These are phyloP conservation scores for Xyrauchen texanus DNA, from an alignment of 2,113 vertebrate species.

Conservation along the genomic window DNA sequence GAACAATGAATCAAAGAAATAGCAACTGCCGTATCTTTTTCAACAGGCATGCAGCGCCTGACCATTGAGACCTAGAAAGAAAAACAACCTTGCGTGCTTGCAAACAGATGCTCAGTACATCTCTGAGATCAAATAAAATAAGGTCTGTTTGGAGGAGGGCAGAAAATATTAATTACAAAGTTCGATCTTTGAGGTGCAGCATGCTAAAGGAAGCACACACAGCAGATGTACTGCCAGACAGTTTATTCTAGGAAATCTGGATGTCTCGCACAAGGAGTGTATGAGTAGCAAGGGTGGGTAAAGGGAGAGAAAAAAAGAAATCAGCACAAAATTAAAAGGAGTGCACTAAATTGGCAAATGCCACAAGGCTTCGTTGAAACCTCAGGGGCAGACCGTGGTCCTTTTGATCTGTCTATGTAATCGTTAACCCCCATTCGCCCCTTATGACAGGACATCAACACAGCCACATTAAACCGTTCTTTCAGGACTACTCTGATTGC, in stretches of 20 bases:
- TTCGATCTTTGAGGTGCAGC: slow-evolving; percentile 59
- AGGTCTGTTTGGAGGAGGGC: slow-evolving; percentile 37
- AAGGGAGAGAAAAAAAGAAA: slow-evolving; percentile 35
- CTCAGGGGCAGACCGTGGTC: slow-evolving; percentile 43
- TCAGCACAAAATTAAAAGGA: slow-evolving; percentile 49
- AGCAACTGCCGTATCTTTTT: slow-evolving; percentile 24
- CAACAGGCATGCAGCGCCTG: slow-evolving; percentile 22
- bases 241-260: slow-evolving; percentile 70
- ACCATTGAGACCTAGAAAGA: slow-evolving; percentile 45
- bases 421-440: not conserved
- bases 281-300: slow-evolving; percentile 58
- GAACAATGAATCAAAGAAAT: slow-evolving; percentile 15
- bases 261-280: slow-evolving; percentile 53
- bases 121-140: slow-evolving; percentile 44
- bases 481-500: not conserved
- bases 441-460: not conserved
- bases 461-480: slow-evolving; percentile 16
- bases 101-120: slow-evolving; percentile 54
- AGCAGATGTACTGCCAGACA: slow-evolving; percentile 57
- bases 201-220: slow-evolving; percentile 59
- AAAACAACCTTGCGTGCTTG: slow-evolving; percentile 38
- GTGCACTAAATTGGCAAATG: slow-evolving; percentile 54
- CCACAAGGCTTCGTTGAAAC: slow-evolving; percentile 54
- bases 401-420: slow-evolving; percentile 27
- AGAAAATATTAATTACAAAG: slow-evolving; percentile 66